Evolutionary conservation across 1,140 invertebrate genomes (phyloP), one percentile per base, ranked within the genome.

Genomic region (Bacillus rossius): DNA sequence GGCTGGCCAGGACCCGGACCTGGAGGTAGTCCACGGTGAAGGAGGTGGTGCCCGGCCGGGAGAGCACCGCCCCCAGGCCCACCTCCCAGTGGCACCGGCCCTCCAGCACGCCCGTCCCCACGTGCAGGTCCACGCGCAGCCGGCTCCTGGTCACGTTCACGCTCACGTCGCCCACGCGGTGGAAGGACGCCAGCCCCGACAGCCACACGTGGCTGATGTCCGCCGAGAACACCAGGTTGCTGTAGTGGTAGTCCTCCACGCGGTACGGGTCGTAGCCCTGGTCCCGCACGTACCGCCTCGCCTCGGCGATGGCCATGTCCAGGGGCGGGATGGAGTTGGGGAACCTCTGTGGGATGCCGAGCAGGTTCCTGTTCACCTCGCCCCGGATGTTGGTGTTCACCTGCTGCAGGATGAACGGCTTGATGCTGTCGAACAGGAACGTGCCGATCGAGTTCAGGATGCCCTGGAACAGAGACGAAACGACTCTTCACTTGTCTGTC

Each of bases 311-410:
- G 8, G 86, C 81, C 79, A 90, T 88, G 64, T 94, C 90, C 43
- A 92, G 76, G 0, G 90, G 90, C 8, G 88, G 86, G 62, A 92
- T 89, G 0, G 90, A 92, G 71, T 92, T 92, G 0, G 89, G 88
- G 65, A 92, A 88, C 42, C 81, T 83, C 65, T 87, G 81, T 4
- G 86, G 80, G 8, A 89, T 68, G 62, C 85, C 78, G 58, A 59
- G 17, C 16, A 72, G 53, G 42, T 68, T 53, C 38, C 65, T 61
- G 59, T 73, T 67, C 14, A 70, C 52, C 23, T 60, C 67, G 63
- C 69, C 74, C 69, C 77, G 71, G 3, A 84, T 65, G 61, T 81
- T 80, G 10, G 79, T 81, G 65, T 92, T 89, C 0, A 88, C 85
- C 71, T 91, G 83, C 60, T 81, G 81, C 4, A 92, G 72, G 62